Base-by-base conservation (phyloP, 2,888 invertebrate genomes). In the Idaea aversata region DNA sequence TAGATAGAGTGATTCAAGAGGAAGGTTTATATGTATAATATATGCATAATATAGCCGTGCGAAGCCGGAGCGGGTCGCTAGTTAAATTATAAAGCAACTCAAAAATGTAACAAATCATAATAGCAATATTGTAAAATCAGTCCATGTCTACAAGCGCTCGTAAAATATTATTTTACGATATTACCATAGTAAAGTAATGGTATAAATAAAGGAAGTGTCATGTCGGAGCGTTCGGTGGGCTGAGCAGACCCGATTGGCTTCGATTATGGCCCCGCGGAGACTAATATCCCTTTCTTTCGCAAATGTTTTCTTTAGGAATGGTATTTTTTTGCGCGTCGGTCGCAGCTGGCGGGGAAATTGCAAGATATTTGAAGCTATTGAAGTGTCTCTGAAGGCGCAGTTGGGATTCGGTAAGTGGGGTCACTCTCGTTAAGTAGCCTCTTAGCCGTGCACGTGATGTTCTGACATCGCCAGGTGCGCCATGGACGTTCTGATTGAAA, bases 181-280 rank as follows among this genome's bases (percentile, higher is more conserved):
- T 85, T 79, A 83, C 85, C 86, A 82, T 83, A 82, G 77, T 78
- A 77, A 84, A 85, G 83, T 85, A 83, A 85, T 83, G 82, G 82
- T 83, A 88, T 89, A 89, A 90, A 90, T 90, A 89, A 88, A 87
- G 78, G 80, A 86, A 85, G 82, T 87, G 88, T 87, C 87, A 85
- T 85, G 87, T 85, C 78, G 83, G 83, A 75, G 77, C 85, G 83
- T 83, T 85, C 84, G 85, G 88, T 85, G 86, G 83, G 85, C 84
- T 92, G 86, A 93, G 93, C 91, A 92, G 88, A 87, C 90, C 84
- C 93, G 86, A 93, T 93, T 92, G 93, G 88, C 87, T 90, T 92
- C 90, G 92, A 93, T 92, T 90, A 93, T 91, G 78, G 91, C 84
- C 77, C 93, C 93, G 79, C 83, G 85, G 93, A 93, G 93, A 93